Conservation (phyloP, 2,888 invertebrate genomes). For the Acleris laterana region DNA sequence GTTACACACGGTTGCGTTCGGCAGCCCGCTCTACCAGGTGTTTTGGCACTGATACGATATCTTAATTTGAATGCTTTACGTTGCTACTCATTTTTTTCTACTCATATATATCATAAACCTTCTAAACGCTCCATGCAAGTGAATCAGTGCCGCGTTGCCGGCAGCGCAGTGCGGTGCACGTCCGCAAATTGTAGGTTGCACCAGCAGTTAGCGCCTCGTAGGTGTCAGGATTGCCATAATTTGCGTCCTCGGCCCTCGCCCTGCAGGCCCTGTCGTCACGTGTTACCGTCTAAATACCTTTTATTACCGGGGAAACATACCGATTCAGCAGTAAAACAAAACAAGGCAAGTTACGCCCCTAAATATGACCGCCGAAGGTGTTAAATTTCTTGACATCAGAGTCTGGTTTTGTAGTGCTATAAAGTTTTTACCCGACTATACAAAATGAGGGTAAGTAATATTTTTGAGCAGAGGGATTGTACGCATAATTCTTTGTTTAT, state of each 20-base stretch:
- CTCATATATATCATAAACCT: background rate
- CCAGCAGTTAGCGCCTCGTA: slow-evolving; percentile 81
- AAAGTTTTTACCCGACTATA: background rate
- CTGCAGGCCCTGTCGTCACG: slow-evolving; percentile 80
- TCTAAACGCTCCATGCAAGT: slow-evolving; percentile 45
- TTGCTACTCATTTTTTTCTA: too few relatives aligned
- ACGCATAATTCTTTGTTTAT: too few relatives aligned
- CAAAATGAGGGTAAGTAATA: too few relatives aligned
- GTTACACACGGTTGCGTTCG: slow-evolving; percentile 79
- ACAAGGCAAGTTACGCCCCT: slow-evolving; percentile 57
- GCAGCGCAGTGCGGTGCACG: slow-evolving; percentile 58
- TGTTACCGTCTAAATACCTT: slow-evolving; percentile 77
- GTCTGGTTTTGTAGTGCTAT: background rate
- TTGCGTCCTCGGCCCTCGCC: slow-evolving; percentile 69
- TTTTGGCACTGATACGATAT: slow-evolving; percentile 21
- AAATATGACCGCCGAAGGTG: slow-evolving; percentile 49
- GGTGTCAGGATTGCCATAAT: slow-evolving; percentile 84
- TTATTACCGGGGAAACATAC: slow-evolving; percentile 67
- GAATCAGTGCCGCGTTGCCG: slow-evolving; percentile 57
- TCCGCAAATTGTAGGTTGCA: slow-evolving; percentile 77
- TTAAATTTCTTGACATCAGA: slow-evolving; percentile 34
- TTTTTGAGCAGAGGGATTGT: too few relatives aligned
- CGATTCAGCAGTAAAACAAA: slow-evolving; percentile 66
- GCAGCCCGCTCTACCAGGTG: slow-evolving; percentile 56
- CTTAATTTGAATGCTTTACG: slow-evolving; percentile 4